Conservation (phyloP, 2,888 invertebrate genomes). For the Drosophila bunnanda region DNA sequence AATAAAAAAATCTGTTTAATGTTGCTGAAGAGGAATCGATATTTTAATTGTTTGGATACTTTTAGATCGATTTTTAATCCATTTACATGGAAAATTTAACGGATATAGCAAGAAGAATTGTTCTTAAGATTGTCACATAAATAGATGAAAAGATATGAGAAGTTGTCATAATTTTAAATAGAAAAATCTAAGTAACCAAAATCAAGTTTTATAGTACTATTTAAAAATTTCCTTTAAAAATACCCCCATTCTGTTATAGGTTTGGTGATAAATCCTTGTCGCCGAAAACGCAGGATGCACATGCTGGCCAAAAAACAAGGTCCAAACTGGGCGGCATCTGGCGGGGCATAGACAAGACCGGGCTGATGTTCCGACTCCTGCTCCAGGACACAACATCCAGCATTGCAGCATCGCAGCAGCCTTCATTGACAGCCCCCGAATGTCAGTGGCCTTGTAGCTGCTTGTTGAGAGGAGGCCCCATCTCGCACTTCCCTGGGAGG, state of each 20-base stretch:
- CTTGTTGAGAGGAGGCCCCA: slow-evolving; percentile 8
- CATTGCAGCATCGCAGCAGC: slow-evolving; percentile 5
- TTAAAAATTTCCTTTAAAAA: background rate
- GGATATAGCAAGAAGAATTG: background rate
- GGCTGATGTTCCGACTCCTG: slow-evolving; percentile 1
- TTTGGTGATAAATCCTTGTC: slow-evolving; percentile 72
- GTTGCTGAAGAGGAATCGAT: background rate
- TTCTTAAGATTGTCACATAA: background rate
- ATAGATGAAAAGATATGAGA: background rate
- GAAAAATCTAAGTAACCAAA: background rate
- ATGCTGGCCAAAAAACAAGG: slow-evolving; percentile 36
- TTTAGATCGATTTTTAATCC: background rate
- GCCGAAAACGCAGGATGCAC: slow-evolving; percentile 58
- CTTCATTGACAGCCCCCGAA: slow-evolving; percentile 49
- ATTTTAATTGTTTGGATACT: background rate
- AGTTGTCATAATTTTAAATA: background rate
- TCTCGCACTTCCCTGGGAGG: slow-evolving; percentile 7
- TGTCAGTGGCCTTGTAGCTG: slow-evolving; percentile 61
- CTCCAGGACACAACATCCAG: background rate
- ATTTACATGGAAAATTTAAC: background rate
- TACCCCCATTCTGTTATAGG: background rate
- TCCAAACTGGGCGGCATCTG: slow-evolving; percentile 17
- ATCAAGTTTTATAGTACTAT: too few species aligned
- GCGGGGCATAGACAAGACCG: slow-evolving; percentile 16
- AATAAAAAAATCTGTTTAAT: too few species aligned